phyloP scores from a whole-genome alignment of 2,113 vertebrate genomes.

The Malurus melanocephalus region DNA sequence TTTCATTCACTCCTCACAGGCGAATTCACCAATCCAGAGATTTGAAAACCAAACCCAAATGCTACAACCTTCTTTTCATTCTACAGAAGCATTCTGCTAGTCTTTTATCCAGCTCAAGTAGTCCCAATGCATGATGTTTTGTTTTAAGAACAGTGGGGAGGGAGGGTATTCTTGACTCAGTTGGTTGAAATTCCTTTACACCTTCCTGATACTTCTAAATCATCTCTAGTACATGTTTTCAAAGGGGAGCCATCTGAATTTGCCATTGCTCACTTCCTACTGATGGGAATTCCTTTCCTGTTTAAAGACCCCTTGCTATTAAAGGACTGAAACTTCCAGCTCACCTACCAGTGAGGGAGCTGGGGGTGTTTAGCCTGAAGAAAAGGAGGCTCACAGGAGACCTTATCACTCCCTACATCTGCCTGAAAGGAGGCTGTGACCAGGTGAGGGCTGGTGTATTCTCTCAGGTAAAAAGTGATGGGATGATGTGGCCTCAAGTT shows the following conservation, averaged over 20 bases:
- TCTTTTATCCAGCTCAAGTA: not conserved
- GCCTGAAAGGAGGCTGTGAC: not conserved
- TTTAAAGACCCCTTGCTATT: not conserved
- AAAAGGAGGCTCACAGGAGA: not conserved
- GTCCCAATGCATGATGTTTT: not conserved
- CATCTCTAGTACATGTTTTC: not conserved
- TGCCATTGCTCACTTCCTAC: not conserved
- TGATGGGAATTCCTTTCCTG: not conserved
- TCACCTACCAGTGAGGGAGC: not conserved
- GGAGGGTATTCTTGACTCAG: not conserved
- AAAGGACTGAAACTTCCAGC: not conserved
- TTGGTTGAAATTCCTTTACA: not conserved
- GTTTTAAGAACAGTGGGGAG: not conserved
- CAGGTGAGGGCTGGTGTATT: not conserved
- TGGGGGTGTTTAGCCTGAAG: not conserved
- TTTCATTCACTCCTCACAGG: not conserved
- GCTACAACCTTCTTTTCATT: not conserved
- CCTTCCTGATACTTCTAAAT: not conserved
- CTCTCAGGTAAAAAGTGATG: not conserved
- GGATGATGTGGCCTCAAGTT: not conserved
- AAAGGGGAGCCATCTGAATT: not conserved
- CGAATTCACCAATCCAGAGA: not conserved
- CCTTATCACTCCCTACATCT: accelerated
- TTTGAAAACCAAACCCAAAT: not conserved
- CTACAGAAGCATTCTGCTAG: not conserved